Conservation (phyloP, 2,113 vertebrate species). For the Elephantulus edwardii region DNA sequence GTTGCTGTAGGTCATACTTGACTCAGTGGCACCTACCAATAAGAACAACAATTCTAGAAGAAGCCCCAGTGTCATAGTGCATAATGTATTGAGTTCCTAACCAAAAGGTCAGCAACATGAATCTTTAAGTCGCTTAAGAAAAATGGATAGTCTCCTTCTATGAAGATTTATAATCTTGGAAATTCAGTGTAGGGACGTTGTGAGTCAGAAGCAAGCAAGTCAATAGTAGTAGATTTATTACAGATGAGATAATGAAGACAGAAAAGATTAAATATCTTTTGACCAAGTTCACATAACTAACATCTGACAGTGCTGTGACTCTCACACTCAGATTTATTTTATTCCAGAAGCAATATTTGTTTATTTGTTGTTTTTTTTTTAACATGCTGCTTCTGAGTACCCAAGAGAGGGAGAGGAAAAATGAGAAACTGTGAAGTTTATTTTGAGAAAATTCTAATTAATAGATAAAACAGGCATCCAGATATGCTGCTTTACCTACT, state of each 20-base stretch:
- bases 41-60: too few species aligned
- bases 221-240: too few species aligned
- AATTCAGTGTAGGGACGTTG: too few species aligned
- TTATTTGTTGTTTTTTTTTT: conserved; percentile 27
- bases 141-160: too few species aligned
- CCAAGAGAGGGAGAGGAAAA: neutral
- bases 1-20: too few species aligned
- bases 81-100: too few species aligned
- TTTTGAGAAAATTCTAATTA: conserved; percentile 44
- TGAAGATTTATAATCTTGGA: too few species aligned
- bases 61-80: too few species aligned
- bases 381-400: conserved; percentile 11
- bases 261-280: conserved; percentile 7
- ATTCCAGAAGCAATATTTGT: conserved; percentile 23
- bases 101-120: too few species aligned
- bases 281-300: neutral
- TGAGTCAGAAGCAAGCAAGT: too few species aligned
- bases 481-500: neutral
- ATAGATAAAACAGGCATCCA: conserved; percentile 24
- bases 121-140: too few species aligned
- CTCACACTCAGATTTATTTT: neutral
- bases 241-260: neutral
- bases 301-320: neutral
- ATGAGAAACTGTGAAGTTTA: neutral
- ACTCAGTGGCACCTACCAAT: too few species aligned